Evolutionary conservation across 2,888 invertebrate genomes (phyloP), one percentile per base, ranked within the genome.

Genomic region (Eremobia ochroleuca): DNA sequence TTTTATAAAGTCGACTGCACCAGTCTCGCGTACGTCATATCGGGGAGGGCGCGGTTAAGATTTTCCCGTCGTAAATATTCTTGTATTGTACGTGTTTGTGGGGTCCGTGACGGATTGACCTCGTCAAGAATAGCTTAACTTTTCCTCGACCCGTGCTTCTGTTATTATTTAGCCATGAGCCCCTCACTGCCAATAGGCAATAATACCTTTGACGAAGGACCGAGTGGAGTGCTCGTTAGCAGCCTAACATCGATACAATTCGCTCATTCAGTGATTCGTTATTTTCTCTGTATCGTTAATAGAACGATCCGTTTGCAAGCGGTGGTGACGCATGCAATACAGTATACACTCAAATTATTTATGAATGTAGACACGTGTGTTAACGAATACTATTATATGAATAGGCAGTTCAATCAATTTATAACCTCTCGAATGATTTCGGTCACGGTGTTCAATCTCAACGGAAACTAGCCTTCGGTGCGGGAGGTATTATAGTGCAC

Each of bases 191-290:
- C 31, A 40, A 18, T 15, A 77, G 25, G 18, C 13, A 25, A 21
- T 67, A 37, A 52, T 28, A 61, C 25, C 25, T 21, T 55, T 55
- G n/a, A 70, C 31, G 4, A 64, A 76, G n/a, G 28, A 64, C 11
- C 46, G n/a, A 5, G 2, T 55, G 1, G 1, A 49, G 55, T 15
- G 52, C n/a, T 77, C 62, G 46, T 78, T 78, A 77, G 46, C 2
- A 52, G 0, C 9, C 13, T 28, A 21, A 62, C 55, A 64, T 64
- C 31, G 31, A 64, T 64, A 76, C 46, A 40, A 13, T 31, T 49
- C n/a, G 37, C 6, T 34, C 40, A 40, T 15, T 49, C n/a, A 76
- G 37, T 21, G n/a, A 76, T 55, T 75, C 37, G 11, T 82, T 82
- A 64, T 58, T 55, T 82, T 40, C 1, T 25, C 6, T 21, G 6